A percentile compares a stretch with the other conserved stretches of the same genome.
Evolutionary conservation across 2,797 vertebrate genomes (phyloP).

Genomic region (Aldrovandia affinis): DNA sequence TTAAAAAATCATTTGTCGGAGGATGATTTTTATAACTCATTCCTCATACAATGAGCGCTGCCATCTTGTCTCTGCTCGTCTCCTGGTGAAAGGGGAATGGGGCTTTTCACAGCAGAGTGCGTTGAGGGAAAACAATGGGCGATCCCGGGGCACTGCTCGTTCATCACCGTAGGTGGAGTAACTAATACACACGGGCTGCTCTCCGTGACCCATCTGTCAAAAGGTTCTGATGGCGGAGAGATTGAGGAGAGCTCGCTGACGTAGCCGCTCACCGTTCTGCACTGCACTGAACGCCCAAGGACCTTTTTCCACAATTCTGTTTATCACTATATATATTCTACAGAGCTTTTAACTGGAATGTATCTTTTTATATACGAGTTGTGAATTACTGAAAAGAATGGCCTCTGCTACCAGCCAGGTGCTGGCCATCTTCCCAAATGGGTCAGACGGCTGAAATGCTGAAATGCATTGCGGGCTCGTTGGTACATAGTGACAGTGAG

Average conservation of each 20-base stretch:
- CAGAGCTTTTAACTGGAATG: background rate
- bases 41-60: slow-evolving; percentile 68
- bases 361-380: background rate
- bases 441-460: background rate
- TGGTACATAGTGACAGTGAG: background rate
- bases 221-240: slow-evolving; percentile 17
- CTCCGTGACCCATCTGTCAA: slow-evolving; percentile 38
- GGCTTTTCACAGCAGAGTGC: slow-evolving; percentile 30
- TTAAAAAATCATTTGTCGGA: slow-evolving; percentile 88
- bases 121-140: slow-evolving; percentile 43
- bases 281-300: background rate
- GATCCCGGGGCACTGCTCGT: slow-evolving; percentile 47
- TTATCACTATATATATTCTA: background rate
- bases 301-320: background rate
- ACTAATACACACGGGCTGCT: slow-evolving; percentile 41
- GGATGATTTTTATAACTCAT: slow-evolving; percentile 86
- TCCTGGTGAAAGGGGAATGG: slow-evolving; percentile 4
- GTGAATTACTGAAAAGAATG: slow-evolving; percentile 21
- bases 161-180: slow-evolving; percentile 38
- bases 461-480: background rate
- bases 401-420: background rate
- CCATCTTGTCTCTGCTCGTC: slow-evolving; percentile 57
- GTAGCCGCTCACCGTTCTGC: background rate
- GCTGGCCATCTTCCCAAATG: background rate
- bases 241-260: background rate